These are phyloP conservation scores for Corbicula japonica DNA, from an alignment of 2,888 invertebrate species.

Conservation along the genomic window DNA sequence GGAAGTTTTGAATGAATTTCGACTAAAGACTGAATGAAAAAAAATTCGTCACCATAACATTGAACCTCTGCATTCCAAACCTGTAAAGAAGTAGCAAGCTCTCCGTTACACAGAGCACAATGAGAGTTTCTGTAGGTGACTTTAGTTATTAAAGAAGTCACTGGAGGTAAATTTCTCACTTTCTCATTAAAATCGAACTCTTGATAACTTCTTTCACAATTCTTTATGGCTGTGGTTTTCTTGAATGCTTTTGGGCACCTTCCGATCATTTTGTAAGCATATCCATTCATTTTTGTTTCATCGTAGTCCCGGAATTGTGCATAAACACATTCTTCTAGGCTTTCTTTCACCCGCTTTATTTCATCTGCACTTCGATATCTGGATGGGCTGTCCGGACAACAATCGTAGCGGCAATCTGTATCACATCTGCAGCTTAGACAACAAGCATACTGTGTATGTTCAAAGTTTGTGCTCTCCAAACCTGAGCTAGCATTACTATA, in stretches of 20 bases:
- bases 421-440: conserved; percentile 25
- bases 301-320: conserved; percentile 14
- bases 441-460: too few relatives aligned
- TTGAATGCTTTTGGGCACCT: conserved; percentile 17
- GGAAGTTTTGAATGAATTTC: neutral
- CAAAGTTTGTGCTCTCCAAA: too few relatives aligned
- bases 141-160: neutral
- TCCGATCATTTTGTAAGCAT: conserved; percentile 21
- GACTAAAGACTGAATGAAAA: neutral
- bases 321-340: conserved; percentile 14
- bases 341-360: neutral
- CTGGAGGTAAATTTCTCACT: conserved; percentile 20
- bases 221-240: neutral
- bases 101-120: conserved; percentile 26
- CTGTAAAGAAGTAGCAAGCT: neutral
- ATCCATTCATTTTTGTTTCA: conserved; percentile 1
- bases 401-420: conserved; percentile 1
- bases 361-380: conserved; percentile 6
- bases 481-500: neutral
- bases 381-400: conserved; percentile 28
- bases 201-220: conserved; percentile 23
- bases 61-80: neutral
- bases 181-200: conserved; percentile 30
- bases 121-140: conserved; percentile 25
- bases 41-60: neutral